Base-by-base conservation (phyloP, 1,140 invertebrate genomes). In the Phenacoccus solenopsis region DNA sequence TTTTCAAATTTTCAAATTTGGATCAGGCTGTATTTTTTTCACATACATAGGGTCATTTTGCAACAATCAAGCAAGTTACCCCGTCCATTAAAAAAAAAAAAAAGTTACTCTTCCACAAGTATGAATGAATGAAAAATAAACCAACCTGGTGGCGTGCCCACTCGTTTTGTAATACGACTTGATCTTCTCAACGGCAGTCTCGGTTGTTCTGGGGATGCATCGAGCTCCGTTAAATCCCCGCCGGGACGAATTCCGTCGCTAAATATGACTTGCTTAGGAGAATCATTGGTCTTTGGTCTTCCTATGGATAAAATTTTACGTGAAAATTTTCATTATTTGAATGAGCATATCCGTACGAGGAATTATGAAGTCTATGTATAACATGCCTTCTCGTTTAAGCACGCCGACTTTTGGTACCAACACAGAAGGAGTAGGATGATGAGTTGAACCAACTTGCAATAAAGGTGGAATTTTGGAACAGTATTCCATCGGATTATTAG, bases 181-280 rank as follows among this genome's bases (percentile, higher is more conserved):
- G 72, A 32, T 72, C 72, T 78, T 76, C 67, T 76, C 76, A 71
- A 78, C 74, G 0, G 78, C 74, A 73, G 76, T 77, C 71, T 78
- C 77, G 73, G 77, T 12, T 72, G 73, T 72, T 83, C 82, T 76
- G 80, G 78, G 30, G 79, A 78, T 38, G 79, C 79, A 77, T 87
- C 88, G 69, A 89, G 79, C 77, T 92, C 90, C 70, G 90, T 90
- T 72, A 94, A 81, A 81, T 94, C 92, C 76, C 90, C 92, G 71
- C 92, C 92, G 70, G 92, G 92, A 73, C 91, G 84, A 77, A 95
- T 93, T 73, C 92, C 92, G 81, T 94, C 92, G 75, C 90, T 93
- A 78, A 95, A 95, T 83, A 94, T 93, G 9, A 95, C 92, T 73
- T 88, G 89, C 75, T 88, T 87, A 78, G 86, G 78, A 76, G 86